Evolutionary conservation across 2,113 vertebrate genomes (phyloP).

Genomic region (Anas platyrhynchos): DNA sequence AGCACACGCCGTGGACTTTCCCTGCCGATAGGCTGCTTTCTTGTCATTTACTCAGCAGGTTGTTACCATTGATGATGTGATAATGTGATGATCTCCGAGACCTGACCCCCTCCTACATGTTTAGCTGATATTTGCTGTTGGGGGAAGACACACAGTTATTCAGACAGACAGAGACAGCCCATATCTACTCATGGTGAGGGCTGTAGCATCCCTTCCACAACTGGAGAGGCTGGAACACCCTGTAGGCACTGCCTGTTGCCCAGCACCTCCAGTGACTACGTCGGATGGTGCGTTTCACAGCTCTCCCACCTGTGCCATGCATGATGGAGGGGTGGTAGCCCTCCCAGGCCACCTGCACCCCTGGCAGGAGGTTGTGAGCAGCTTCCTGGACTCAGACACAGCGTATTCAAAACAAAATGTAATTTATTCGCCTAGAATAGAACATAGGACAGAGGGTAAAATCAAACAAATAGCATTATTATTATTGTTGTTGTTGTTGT

Average conservation of each 20-base stretch:
- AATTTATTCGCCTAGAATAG: not conserved
- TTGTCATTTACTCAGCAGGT: not conserved
- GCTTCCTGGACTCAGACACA: not conserved
- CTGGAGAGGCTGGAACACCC: not conserved
- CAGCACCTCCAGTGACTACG: not conserved
- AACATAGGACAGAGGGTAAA: not conserved
- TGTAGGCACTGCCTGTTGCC: not conserved
- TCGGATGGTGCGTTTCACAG: not conserved
- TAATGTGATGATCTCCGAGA: not conserved
- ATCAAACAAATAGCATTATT: not conserved
- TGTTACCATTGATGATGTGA: not conserved
- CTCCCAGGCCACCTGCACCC: fast-evolving
- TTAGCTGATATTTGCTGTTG: not conserved
- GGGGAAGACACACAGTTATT: not conserved
- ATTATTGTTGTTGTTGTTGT: too few species aligned
- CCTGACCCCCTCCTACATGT: not conserved
- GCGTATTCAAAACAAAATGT: not conserved
- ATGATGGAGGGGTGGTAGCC: not conserved
- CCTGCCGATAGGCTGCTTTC: not conserved
- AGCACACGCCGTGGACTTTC: not conserved
- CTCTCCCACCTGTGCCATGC: not conserved
- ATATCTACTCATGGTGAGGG: fast-evolving
- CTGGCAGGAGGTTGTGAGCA: fast-evolving
- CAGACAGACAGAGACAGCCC: not conserved
- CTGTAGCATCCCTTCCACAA: not conserved